phyloP scores from a whole-genome alignment of 2,113 vertebrate species.

The Halichoerus grypus region DNA sequence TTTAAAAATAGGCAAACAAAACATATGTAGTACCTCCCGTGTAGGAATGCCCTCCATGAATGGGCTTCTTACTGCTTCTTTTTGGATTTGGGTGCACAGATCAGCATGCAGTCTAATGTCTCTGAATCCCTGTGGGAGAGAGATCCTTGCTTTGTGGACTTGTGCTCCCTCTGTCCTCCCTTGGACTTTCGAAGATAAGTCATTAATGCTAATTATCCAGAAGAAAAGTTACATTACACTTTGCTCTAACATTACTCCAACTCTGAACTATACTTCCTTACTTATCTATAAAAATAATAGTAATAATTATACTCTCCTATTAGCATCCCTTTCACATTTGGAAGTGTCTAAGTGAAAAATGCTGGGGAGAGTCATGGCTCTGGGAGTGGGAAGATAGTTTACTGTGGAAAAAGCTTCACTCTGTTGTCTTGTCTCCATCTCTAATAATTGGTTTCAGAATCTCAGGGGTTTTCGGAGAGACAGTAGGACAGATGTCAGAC shows the following conservation, averaged over 20 bases:
- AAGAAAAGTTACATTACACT: not conserved
- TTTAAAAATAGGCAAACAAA: slow-evolving; percentile 37
- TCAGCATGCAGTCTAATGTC: not conserved
- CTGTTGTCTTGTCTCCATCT: not conserved
- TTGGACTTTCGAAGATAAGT: slow-evolving; percentile 24
- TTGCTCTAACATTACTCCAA: not conserved
- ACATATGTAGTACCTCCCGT: not conserved
- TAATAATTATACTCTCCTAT: not conserved
- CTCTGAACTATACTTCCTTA: not conserved
- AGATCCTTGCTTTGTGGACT: not conserved
- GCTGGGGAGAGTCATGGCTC: not conserved
- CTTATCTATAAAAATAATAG: not conserved
- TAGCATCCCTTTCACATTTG: not conserved
- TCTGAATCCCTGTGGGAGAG: not conserved
- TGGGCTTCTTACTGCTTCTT: not conserved
- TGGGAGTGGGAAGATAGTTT: not conserved
- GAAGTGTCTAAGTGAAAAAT: not conserved
- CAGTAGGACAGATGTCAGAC: not conserved
- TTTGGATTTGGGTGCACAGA: not conserved
- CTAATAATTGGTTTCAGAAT: slow-evolving; percentile 43
- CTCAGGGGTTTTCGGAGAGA: not conserved
- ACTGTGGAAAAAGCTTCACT: not conserved
- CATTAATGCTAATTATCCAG: not conserved
- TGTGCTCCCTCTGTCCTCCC: not conserved
- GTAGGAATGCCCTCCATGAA: not conserved